phyloP scores from a whole-genome alignment of 1,140 invertebrate genomes.

The Ostrea denselamellosa region DNA sequence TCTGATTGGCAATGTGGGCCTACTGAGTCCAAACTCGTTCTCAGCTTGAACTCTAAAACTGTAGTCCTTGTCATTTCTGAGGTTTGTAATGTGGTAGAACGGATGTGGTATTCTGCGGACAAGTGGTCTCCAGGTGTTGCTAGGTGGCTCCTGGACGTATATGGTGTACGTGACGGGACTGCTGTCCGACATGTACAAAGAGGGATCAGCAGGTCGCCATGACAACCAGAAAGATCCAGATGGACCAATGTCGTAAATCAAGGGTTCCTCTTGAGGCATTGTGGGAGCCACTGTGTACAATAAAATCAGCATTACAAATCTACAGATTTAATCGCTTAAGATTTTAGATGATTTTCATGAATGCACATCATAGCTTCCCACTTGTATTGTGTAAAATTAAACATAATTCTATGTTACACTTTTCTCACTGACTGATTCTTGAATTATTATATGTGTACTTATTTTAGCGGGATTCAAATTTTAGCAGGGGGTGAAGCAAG shows the following conservation, averaged over 20 bases:
- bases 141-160: slow-evolving; percentile 65
- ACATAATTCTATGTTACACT: too few species aligned
- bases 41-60: slow-evolving; percentile 95
- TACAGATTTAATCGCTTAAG: not conserved
- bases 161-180: slow-evolving; percentile 69
- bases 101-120: slow-evolving; percentile 67
- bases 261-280: slow-evolving; percentile 67
- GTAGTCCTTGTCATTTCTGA: slow-evolving; percentile 95
- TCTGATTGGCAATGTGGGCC: slow-evolving; percentile 67
- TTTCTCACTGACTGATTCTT: too few species aligned
- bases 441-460: too few species aligned
- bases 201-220: slow-evolving; percentile 72
- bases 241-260: slow-evolving; percentile 69
- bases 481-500: too few species aligned
- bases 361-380: too few species aligned
- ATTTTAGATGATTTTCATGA: too few species aligned
- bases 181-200: slow-evolving; percentile 62
- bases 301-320: not conserved
- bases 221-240: slow-evolving; percentile 68
- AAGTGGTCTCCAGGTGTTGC: slow-evolving; percentile 68
- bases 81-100: slow-evolving; percentile 92
- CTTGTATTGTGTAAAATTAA: too few species aligned
- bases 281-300: slow-evolving; percentile 65
- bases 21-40: slow-evolving; percentile 85
- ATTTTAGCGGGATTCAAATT: too few species aligned